Evolutionary conservation across 35 echinoderm and acorn worm genomes (phyloP), one percentile per base, ranked within the genome.

Genomic region (Ophiothrix spiculata): DNA sequence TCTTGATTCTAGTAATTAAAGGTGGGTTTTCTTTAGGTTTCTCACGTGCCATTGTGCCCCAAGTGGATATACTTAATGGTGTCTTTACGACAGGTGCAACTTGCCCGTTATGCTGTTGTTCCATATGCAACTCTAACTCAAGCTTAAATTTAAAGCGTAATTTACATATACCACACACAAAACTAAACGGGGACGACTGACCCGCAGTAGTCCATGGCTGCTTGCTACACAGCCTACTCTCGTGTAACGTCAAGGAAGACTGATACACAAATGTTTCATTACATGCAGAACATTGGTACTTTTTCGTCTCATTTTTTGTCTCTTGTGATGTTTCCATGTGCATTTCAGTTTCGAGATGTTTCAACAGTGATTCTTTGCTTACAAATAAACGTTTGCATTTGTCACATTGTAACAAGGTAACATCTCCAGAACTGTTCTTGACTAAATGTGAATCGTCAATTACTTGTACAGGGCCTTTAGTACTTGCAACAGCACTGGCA

Each of bases 361-460:
- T 84, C 32, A 84, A 69, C 19, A 84, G 81, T 36, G 45, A 64
- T 13, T 54, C 81, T 28, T 84, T 84, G 32, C 81, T 84, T 19
- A 84, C 81, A 37, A 84, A 84, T 36, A 84, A 60, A 35, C 63
- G 54, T 28, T 84, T 84, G 32, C 81, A 84, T 35, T 84, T 84
- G 21, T 84, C 81, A 42, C 81, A 84, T 37, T 84, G 81, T 37
- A 84, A 84, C 39, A 84, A n/a, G 1, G 60, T 69, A 4, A 69
- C 60, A 69, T 69, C 60, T 4, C 60, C 60, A 69, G 60, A 69
- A 69, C 60, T 69, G 23, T 69, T 69, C 60, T 69, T 69, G 23
- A 2, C 29, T 25, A 69, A 25, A 28, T 69, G 17, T 6, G 60
- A 69, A 69, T 69, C 60, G 1, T 69, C 60, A 25, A 69, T 69